Evolutionary conservation across 2,797 vertebrate genomes (phyloP).

Genomic region (Diplodus sargus): DNA sequence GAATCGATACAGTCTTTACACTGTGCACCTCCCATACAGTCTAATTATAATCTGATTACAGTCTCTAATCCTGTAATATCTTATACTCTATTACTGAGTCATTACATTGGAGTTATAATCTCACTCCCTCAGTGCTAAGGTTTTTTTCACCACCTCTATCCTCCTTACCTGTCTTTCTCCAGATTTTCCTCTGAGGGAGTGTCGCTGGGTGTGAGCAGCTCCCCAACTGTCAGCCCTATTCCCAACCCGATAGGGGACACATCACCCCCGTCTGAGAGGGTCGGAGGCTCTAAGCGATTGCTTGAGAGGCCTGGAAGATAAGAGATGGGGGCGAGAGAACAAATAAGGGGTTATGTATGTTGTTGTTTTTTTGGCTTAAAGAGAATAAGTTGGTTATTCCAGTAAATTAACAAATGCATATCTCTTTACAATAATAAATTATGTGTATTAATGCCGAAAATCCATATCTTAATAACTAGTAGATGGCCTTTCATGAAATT

Average conservation of each 20-base stretch:
- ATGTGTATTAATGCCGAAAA: too few species aligned
- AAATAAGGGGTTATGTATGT: not conserved
- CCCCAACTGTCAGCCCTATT: slow-evolving; percentile 42
- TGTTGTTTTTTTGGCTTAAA: not conserved
- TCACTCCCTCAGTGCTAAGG: not conserved
- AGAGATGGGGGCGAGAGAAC: not conserved
- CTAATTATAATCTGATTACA: slow-evolving; percentile 41
- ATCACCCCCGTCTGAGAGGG: slow-evolving; percentile 71
- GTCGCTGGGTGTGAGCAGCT: slow-evolving; percentile 73
- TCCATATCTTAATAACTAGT: too few species aligned
- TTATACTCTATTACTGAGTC: slow-evolving; percentile 18
- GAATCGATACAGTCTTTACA: slow-evolving; percentile 15
- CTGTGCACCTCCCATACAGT: not conserved
- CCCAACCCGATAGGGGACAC: slow-evolving; percentile 54
- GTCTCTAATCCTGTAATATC: slow-evolving; percentile 28
- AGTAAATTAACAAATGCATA: not conserved
- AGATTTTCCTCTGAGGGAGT: slow-evolving; percentile 78
- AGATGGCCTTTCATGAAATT: too few species aligned
- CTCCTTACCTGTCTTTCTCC: slow-evolving; percentile 88
- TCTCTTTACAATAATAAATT: not conserved
- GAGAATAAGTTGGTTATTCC: not conserved
- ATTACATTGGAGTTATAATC: slow-evolving; percentile 24
- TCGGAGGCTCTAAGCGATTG: slow-evolving; percentile 75
- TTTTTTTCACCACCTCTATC: not conserved
- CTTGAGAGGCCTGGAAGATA: slow-evolving; percentile 61